Conservation (phyloP, 2,888 invertebrate genomes). For the Cordylochernes scorpioides region DNA sequence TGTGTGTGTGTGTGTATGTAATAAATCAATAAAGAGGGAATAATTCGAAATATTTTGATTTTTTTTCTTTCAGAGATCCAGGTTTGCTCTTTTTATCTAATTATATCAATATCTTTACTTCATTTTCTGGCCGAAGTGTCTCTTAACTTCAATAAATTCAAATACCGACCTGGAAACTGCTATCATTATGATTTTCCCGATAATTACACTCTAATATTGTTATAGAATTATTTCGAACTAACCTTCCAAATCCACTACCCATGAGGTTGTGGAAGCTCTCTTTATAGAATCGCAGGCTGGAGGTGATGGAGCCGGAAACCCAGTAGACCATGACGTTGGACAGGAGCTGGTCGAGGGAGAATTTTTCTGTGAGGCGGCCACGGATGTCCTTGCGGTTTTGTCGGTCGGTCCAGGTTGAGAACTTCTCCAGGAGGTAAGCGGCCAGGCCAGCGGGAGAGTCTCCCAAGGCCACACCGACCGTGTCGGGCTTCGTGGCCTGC, state of each 20-base stretch:
- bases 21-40: no score
- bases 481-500: constrained; percentile 7
- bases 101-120: no score
- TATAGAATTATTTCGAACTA: not conserved
- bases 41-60: no score
- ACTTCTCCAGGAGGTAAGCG: constrained; percentile 69
- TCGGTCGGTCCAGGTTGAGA: constrained; percentile 41
- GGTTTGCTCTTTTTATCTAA: no score
- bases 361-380: constrained; percentile 34
- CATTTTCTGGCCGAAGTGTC: no score
- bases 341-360: constrained; percentile 38
- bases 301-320: constrained; percentile 40
- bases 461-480: constrained; percentile 30
- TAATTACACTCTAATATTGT: no score
- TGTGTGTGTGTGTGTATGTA: no score
- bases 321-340: constrained; percentile 63
- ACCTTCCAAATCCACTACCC: constrained; percentile 2
- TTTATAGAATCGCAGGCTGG: constrained; percentile 43
- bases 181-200: no score
- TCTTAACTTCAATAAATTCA: no score
- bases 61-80: no score
- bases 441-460: constrained; percentile 62
- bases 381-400: constrained; percentile 28
- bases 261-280: constrained; percentile 25
- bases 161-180: no score